Evolutionary conservation across 1,140 invertebrate genomes (phyloP), one percentile per base, ranked within the genome.

Genomic region (Neodiprion pinetum): DNA sequence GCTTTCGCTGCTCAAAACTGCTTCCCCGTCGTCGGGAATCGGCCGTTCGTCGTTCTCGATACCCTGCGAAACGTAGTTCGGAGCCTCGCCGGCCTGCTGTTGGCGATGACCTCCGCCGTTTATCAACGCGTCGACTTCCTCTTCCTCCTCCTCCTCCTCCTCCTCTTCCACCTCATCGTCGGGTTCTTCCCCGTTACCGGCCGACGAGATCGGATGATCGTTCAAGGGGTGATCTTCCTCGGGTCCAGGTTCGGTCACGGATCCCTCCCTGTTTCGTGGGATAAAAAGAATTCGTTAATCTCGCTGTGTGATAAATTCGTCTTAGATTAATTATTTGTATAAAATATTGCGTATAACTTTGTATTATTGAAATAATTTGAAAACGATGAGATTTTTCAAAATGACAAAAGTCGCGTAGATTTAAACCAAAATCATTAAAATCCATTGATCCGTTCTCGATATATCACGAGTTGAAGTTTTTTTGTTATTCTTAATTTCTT

Each of bases 251-350:
- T 87, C 86, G 66, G 81, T 77, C 70, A 82, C 77, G 28, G 85
- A 87, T 78, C 86, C 86, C 83, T 88, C 87, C 70, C 87, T 88
- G 28, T 2, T 40, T 40, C 28, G 28, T 40, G 75, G 73, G 78
- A 74, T 74, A 75, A 69, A 69, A 66, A 73, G 48, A 74, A 53
- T 21, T 23, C 12, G 50, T 69, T 69, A 50, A 72, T 61, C 11
- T 12, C 28, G 28, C 5, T 40, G 28, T 4, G 28, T 40, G 5
- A 40, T 40, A 5, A 5, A 40, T 40, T 2, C 28, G 28, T 40
- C 5, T 40, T 40, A 40, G 28, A 40, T 40, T 40, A 5, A 40
- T 40, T 40, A 40, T 40, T 40, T 40, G 5, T 5, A 40, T 40
- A 5, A 40, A 40, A 40, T 40, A 40, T 40, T 40, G 0, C 17